A percentile compares a stretch with the other conserved stretches of the same genome.
Conservation (phyloP, 2,113 vertebrate genomes). For the Anguilla rostrata region DNA sequence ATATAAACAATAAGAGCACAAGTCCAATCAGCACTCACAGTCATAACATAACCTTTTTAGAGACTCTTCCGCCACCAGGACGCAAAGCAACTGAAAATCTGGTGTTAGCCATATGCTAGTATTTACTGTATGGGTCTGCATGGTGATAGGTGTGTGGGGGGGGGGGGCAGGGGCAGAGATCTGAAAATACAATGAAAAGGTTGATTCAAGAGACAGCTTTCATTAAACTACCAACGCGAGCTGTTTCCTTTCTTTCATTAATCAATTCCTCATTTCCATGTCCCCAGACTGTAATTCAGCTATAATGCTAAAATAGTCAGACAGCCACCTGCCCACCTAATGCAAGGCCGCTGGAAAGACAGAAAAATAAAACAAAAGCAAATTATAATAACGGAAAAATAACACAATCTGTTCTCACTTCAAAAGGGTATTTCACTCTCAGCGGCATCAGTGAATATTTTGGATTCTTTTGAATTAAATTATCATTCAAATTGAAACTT, state of each 20-base stretch:
- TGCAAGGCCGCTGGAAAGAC: conserved; percentile 3
- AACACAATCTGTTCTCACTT: not conserved
- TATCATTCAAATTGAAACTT: not conserved
- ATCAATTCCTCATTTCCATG: conserved; percentile 47
- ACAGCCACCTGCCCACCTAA: conserved; percentile 18
- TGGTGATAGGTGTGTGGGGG: not conserved
- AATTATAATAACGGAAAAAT: not conserved
- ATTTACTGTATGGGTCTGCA: conserved; percentile 17
- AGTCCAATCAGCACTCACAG: conserved; percentile 51
- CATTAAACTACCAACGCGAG: conserved; percentile 34
- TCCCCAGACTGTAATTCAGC: conserved; percentile 16
- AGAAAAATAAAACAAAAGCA: not conserved
- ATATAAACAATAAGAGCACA: conserved; percentile 53
- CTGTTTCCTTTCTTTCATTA: conserved; percentile 22
- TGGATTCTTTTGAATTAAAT: not conserved
- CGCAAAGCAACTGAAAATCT: conserved; percentile 13
- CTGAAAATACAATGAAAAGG: conserved; percentile 40
- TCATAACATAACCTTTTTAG: conserved; percentile 51
- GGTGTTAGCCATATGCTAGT: conserved; percentile 34
- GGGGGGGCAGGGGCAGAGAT: conserved; percentile 21
- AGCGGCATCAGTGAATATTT: not conserved
- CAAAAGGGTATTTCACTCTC: not conserved
- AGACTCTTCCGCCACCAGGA: conserved; percentile 44
- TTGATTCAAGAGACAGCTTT: conserved; percentile 47
- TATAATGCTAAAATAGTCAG: not conserved